phyloP scores from a whole-genome alignment of 2,888 invertebrate genomes.

The Mesorhabditis sp. region DNA sequence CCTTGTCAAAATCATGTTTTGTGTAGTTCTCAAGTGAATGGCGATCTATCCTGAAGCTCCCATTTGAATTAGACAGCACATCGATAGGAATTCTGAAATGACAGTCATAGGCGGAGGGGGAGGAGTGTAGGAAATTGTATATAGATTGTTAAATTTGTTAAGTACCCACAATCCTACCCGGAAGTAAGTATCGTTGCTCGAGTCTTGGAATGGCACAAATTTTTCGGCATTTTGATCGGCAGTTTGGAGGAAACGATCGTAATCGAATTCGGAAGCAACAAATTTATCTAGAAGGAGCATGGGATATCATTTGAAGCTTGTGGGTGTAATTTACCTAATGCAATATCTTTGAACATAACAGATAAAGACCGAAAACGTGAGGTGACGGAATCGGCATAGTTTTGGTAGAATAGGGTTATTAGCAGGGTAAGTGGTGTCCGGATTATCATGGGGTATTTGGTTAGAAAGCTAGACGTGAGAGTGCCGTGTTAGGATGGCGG shows the following conservation, averaged over 20 bases:
- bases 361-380: neutral
- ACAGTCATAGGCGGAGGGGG: neutral
- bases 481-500: too few relatives aligned
- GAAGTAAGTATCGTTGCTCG: slow-evolving; percentile 36
- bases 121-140: neutral
- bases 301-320: neutral
- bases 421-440: too few relatives aligned
- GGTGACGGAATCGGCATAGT: neutral
- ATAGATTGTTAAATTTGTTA: neutral
- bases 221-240: slow-evolving; percentile 27
- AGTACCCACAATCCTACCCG: slow-evolving; percentile 31
- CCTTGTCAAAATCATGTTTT: slow-evolving; percentile 25
- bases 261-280: slow-evolving; percentile 27
- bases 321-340: slow-evolving; percentile 14
- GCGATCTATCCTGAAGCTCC: neutral
- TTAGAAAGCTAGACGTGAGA: too few relatives aligned
- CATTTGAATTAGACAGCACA: neutral
- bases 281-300: slow-evolving; percentile 22
- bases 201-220: slow-evolving; percentile 36
- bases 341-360: slow-evolving; percentile 14
- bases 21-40: slow-evolving; percentile 33
- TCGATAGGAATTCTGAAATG: neutral
- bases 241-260: slow-evolving; percentile 21
- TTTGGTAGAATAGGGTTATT: too few relatives aligned
- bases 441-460: too few relatives aligned